Evolutionary conservation across 2,888 invertebrate species (phyloP), one percentile per base, ranked within the genome.

Genomic region (Catocala fraxini): DNA sequence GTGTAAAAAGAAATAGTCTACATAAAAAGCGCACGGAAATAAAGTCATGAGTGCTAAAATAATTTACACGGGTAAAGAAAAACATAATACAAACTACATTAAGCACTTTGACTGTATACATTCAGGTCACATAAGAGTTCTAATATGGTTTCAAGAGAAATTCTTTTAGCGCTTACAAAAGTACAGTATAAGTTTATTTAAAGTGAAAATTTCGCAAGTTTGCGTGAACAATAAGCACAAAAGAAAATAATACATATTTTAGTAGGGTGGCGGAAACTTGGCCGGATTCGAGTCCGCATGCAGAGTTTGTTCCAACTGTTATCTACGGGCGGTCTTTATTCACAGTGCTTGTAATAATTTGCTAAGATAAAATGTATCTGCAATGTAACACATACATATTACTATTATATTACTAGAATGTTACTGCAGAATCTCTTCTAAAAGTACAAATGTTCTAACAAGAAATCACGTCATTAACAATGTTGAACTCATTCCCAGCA

Each of bases 181-280:
- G 5, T 25, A 42, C 25, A 6, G 0, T 12, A n/a, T n/a, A 25
- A 58, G 35, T 46, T 25, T 53, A 42, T 60, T 55, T 58, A 57
- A 63, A 73, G 51, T 64, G 64, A 64, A 62, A 73, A 63, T 53
- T 51, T 59, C 48, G 43, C 56, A 64, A 74, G 60, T 65, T 71
- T 53, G 54, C 60, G 59, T 63, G 48, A 61, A 70, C 53, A 68
- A 62, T 70, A 65, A 73, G 65, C 56, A 74, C 48, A 65, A 73
- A 70, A 73, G 73, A 56, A 68, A 52, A 7, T 48, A 61, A 52
- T 56, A 63, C 51, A 75, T 74, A 74, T 75, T 68, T 73, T 48
- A 59, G 51, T 51, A 49, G 74, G 61, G 56, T 66, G 68, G 76
- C 70, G 73, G 70, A 71, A 74, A 68, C 74, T 74, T 74, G 74